Evolutionary conservation across 2,113 vertebrate genomes (phyloP), one percentile per base, ranked within the genome.

Genomic region (Xiphorhynchus elegans): DNA sequence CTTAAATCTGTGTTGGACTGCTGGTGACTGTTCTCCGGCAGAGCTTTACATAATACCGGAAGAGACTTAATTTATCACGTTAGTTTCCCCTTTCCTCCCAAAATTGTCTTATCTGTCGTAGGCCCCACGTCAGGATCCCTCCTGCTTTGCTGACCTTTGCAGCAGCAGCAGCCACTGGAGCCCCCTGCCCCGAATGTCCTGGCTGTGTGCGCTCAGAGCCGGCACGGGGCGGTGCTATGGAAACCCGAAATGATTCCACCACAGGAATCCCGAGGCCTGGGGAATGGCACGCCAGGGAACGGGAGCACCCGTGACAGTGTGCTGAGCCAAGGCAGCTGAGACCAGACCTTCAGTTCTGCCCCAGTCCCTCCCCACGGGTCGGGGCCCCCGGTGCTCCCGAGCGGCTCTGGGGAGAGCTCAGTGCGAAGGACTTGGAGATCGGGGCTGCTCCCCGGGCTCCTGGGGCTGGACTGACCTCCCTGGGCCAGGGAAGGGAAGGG

Each of bases 1-100:
- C 95, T 44, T 89, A 91, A 95, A 87, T 91, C 80, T 33, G 26
- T 76, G 78, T 83, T 64, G 4, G 69, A 96, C 96, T 97, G 96
- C 95, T 70, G 95, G 95, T 35, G 79, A 64, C 17, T 68, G 3
- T 77, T 72, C 74, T 72, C 77, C 0, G 4, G 94, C 87, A 91
- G 93, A 94, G 91, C 81, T 96, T 97, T 95, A 77, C 73, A 11
- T 78, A 37, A 90, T 83, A 86, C 87, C 44, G 0, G 64, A 33
- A 89, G 74, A 93, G 89, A 72, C 90, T 97, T 96, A 92, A 92
- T 81, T 92, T 84, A 46, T 60, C 92, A 20, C 1, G 6, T 70
- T 90, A 93, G 84, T 84, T 81, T 93, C 91, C 81, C 90, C 87
- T 94, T 93, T 68, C 90, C 73, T 93, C 79, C 84, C 66, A n/a